These are phyloP conservation scores for Cyprinodon diabolis DNA, from an alignment of 2,797 vertebrate genomes.

Conservation along the genomic window DNA sequence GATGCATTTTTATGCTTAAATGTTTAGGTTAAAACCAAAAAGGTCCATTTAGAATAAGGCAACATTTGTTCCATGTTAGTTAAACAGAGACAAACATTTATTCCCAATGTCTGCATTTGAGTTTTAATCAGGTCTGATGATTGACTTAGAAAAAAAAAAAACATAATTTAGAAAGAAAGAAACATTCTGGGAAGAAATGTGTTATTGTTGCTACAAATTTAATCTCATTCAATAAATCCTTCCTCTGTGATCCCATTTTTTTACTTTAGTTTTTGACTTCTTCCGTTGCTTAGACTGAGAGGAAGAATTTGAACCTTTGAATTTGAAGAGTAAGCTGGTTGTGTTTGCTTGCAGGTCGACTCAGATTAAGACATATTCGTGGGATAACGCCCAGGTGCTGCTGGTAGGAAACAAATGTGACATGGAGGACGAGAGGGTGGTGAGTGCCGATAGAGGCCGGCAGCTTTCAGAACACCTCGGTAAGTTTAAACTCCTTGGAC, in stretches of 20 bases:
- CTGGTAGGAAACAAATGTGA: slow-evolving; percentile 98
- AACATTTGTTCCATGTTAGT: background rate
- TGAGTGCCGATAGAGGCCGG: slow-evolving; percentile 89
- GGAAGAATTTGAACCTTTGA: background rate
- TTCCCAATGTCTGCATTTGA: background rate
- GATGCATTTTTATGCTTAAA: background rate
- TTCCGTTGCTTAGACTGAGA: background rate
- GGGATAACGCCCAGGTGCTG: slow-evolving; percentile 97
- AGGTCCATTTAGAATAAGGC: background rate
- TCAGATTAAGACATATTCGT: slow-evolving; percentile 97
- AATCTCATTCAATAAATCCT: background rate
- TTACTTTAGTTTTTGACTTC: background rate
- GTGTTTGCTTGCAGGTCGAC: slow-evolving; percentile 85
- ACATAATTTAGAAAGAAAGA: background rate
- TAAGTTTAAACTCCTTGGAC: slow-evolving; percentile 64
- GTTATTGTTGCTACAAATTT: background rate
- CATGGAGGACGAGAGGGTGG: slow-evolving; percentile 96
- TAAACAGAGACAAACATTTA: background rate
- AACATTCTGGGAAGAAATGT: background rate
- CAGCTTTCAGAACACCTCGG: slow-evolving; percentile 95
- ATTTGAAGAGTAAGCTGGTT: slow-evolving; percentile 17
- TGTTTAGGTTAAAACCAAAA: background rate
- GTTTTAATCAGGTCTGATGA: background rate
- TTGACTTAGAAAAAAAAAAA: background rate
- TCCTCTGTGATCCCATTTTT: background rate